These are phyloP conservation scores for Rhinoderma darwinii DNA, from an alignment of 2,113 vertebrate genomes.

Conservation along the genomic window DNA sequence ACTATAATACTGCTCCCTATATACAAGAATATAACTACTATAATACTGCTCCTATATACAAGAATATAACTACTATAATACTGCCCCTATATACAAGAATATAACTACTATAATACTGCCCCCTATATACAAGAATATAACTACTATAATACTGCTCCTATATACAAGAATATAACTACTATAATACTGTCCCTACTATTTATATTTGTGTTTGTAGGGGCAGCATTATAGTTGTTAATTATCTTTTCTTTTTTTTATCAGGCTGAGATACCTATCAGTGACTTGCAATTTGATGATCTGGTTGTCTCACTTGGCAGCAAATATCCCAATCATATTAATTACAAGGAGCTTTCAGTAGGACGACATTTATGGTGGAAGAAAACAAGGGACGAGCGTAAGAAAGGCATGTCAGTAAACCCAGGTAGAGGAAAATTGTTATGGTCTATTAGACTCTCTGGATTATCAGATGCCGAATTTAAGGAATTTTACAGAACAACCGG, in stretches of 20 bases:
- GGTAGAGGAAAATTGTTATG: not conserved
- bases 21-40: no score
- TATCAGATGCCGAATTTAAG: not conserved
- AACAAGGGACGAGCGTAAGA: not conserved
- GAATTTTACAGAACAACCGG: no score
- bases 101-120: no score
- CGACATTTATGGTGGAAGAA: constrained; percentile 31
- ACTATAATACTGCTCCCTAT: no score
- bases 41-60: no score
- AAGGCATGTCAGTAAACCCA: not conserved
- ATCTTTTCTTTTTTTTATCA: constrained; percentile 37
- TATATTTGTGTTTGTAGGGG: no score
- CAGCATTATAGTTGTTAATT: not conserved
- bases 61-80: no score
- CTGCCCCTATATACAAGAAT: no score
- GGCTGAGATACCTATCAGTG: constrained; percentile 62
- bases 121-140: no score
- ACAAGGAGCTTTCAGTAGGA: constrained; percentile 37
- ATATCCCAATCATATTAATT: constrained; percentile 59
- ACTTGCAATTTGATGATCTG: constrained; percentile 65
- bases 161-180: no score
- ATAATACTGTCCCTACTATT: no score
- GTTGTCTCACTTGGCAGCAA: constrained; percentile 65
- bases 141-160: no score
- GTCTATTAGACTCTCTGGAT: not conserved